Evolutionary conservation across 2,888 invertebrate species (phyloP).

Genomic region (Chrysolina haemoptera): DNA sequence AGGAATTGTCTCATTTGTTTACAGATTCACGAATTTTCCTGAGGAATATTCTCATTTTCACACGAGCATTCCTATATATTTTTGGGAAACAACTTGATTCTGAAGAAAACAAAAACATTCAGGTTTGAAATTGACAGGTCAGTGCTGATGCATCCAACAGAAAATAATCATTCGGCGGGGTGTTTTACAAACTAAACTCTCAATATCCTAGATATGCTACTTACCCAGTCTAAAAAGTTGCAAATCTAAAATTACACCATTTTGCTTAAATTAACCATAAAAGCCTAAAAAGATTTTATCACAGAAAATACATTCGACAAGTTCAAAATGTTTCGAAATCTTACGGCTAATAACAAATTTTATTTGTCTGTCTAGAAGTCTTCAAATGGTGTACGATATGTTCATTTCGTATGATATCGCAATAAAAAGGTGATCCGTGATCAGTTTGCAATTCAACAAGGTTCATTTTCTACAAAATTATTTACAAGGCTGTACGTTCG

Average conservation of each 20-base stretch:
- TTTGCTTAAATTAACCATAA: slow-evolving; percentile 42
- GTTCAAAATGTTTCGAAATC: slow-evolving; percentile 30
- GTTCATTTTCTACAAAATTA: slow-evolving; percentile 5
- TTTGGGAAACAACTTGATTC: too few species aligned
- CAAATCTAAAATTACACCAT: slow-evolving; percentile 39
- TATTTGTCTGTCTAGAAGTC: slow-evolving; percentile 59
- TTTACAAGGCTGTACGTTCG: slow-evolving; percentile 80
- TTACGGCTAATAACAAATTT: slow-evolving; percentile 47
- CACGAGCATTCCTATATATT: too few species aligned
- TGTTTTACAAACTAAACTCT: background rate
- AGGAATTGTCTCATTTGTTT: too few species aligned
- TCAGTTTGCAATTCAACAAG: background rate
- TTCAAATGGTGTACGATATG: slow-evolving; percentile 57
- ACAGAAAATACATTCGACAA: slow-evolving; percentile 52
- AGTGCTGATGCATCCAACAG: too few species aligned
- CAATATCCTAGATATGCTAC: slow-evolving; percentile 12
- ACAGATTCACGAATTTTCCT: too few species aligned
- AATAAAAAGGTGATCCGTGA: slow-evolving; percentile 13
- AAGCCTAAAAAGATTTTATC: slow-evolving; percentile 50
- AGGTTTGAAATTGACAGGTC: too few species aligned
- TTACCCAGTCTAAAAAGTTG: slow-evolving; percentile 46
- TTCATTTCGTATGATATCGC: slow-evolving; percentile 42
- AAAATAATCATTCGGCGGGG: too few species aligned
- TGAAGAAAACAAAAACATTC: too few species aligned
- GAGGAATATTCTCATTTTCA: too few species aligned